Base-by-base conservation (phyloP, 1,140 invertebrate species). In the Portunus trituberculatus region DNA sequence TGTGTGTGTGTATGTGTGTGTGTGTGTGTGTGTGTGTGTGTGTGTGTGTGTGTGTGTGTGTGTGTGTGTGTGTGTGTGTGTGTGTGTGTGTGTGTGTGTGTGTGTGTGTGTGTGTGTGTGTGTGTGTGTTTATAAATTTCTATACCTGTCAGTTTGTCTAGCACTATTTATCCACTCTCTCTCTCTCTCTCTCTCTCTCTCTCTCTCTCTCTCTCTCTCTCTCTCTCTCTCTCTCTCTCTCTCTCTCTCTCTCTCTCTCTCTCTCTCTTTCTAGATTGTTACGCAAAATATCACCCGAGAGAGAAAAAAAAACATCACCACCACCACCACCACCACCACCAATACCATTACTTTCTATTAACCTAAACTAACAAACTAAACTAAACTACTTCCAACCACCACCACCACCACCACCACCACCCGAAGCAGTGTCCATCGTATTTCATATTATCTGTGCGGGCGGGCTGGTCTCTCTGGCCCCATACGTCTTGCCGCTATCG, bases 401-500 rank as follows among this genome's bases (percentile, higher is more conserved):
- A 76, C 59, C 67, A 76, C 7, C 67, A 76, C 67, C 20, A 1
- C 67, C 67, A 7, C 67, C 67, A 7, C 25, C 67, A 7, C 7
- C 59, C 59, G 3, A 10, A 10, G n/a, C 67, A 76, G n/a, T n/a
- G 20, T 76, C 67, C 25, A 76, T n/a, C 16, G 52, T 59, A 59
- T 59, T 59, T 59, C 52, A 59, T 59, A 59, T 59, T 59, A 59
- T 59, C 52, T 59, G 67, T 20, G 25, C 20, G 20, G 67, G 67
- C 67, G 20, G 67, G n/a, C 67, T 59, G 52, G 52, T 20, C 52
- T 20, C 52, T 10, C 20, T 1, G 52, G 12, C 20, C 67, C 25
- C 67, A 76, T 76, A 76, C 67, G 67, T 76, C 67, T 76, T 76
- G 67, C 67, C 67, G 67, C 67, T 76, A 76, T 76, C 67, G 67